Evolutionary conservation across 2,113 vertebrate genomes (phyloP).

Genomic region (Rhineura floridana): DNA sequence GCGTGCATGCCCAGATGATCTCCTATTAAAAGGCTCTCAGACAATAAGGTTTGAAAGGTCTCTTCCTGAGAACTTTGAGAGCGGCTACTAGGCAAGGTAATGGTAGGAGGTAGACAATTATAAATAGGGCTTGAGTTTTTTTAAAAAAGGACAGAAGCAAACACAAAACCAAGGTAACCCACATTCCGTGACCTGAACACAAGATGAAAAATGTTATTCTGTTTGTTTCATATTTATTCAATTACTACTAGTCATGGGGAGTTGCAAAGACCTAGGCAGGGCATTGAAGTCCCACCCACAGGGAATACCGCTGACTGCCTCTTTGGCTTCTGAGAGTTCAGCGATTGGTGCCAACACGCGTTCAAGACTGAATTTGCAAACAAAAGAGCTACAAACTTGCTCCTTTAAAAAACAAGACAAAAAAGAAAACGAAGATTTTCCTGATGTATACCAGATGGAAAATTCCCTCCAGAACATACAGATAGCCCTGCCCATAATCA

Average conservation of each 20-base stretch:
- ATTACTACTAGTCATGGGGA: neutral
- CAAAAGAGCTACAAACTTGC: neutral
- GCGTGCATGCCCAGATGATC: neutral
- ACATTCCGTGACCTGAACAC: neutral
- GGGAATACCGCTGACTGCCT: neutral
- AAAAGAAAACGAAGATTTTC: neutral
- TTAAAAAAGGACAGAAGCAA: neutral
- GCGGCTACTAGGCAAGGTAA: neutral
- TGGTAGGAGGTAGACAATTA: neutral
- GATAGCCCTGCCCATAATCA: neutral
- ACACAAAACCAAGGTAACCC: neutral
- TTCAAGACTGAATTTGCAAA: neutral
- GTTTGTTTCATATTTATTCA: neutral
- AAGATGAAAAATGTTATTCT: neutral
- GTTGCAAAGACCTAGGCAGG: neutral
- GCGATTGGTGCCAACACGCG: rapidly evolving
- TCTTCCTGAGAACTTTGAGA: neutral
- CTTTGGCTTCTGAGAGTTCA: neutral
- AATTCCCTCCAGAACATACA: neutral
- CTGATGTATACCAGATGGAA: neutral
- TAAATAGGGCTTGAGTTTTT: neutral
- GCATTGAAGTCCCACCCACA: conserved; percentile 9
- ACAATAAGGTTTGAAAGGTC: neutral
- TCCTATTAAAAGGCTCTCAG: neutral
- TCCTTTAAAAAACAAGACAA: neutral